Base-by-base conservation (phyloP, 2,888 invertebrate species). In the Drosophila nr. medialis region DNA sequence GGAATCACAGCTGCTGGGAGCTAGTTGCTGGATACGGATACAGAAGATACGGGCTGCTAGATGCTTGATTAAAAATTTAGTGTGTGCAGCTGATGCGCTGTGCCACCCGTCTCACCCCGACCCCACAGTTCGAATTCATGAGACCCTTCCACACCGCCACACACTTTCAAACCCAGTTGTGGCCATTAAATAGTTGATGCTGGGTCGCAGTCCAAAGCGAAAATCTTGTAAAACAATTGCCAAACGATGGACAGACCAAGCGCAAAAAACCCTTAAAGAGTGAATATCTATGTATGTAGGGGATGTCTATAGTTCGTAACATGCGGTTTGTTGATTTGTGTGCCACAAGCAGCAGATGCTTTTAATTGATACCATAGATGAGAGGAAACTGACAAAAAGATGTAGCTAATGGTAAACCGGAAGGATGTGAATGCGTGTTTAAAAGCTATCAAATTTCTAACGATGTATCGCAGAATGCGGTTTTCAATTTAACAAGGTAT, bases 51-150 rank as follows among this genome's bases (percentile, higher is more conserved):
- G 77, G 61, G 64, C 68, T 63, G 59, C 67, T 64, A 65, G 70
- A 70, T 78, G 83, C 86, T 90, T 85, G 85, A 85, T 85, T 85
- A 85, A 85, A 89, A 85, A 90, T 85, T 90, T 85, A 89, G 85
- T 77, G 63, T 75, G 71, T 75, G 75, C 76, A 74, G 81, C 73
- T 78, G 84, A 72, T 83, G 81, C 77, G 62, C 80, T 84, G 64
- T 64, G 40, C 77, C 50, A 27, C 62, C 64, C 40, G n/a, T 24
- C 21, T 18, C 42, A 51, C 27, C 10, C 48, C 36, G 15, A n/a
- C 29, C 55, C 49, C 58, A 8, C 5, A 53, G 18, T 27, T 15
- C 11, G 36, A 30, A 56, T 18, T 24, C 51, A 24, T 27, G 30
- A 4, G 21, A 29, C 30, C 15, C 10, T 3, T 13, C 21, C 4